Conservation (phyloP, 2,888 invertebrate genomes). For the Tetragnatha montana region DNA sequence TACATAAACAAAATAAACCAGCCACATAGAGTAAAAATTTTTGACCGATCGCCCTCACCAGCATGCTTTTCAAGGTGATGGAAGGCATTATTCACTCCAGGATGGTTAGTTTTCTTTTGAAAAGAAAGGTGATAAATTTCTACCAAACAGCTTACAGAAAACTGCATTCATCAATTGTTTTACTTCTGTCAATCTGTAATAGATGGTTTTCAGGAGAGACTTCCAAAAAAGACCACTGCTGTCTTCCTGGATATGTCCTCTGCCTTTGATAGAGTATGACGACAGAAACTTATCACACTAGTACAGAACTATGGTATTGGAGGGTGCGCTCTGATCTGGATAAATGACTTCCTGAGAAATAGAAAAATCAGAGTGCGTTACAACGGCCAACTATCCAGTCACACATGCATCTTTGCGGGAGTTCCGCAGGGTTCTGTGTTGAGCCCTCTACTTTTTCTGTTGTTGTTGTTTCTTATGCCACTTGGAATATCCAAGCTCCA, state of each 20-base stretch:
- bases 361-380: constrained; percentile 2
- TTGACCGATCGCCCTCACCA: constrained; percentile 13
- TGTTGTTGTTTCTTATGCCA: no score
- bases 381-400: no score
- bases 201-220: no score
- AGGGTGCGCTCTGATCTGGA: neutral
- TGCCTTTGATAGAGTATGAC: neutral
- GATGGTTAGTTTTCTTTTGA: neutral
- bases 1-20: no score
- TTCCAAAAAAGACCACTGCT: no score
- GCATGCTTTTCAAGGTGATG: constrained; percentile 9
- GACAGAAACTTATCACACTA: constrained; percentile 18
- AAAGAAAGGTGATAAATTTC: neutral
- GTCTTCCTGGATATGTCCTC: no score
- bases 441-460: no score
- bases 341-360: constrained; percentile 5
- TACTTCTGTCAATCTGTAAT: no score
- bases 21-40: constrained; percentile 10
- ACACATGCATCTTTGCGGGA: no score
- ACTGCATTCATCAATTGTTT: no score
- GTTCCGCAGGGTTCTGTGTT: no score
- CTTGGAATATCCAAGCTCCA: no score
- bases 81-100: constrained; percentile 1
- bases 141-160: neutral
- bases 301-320: constrained; percentile 15